Conservation (phyloP, 2,888 invertebrate species). For the Drosophila quinaria region DNA sequence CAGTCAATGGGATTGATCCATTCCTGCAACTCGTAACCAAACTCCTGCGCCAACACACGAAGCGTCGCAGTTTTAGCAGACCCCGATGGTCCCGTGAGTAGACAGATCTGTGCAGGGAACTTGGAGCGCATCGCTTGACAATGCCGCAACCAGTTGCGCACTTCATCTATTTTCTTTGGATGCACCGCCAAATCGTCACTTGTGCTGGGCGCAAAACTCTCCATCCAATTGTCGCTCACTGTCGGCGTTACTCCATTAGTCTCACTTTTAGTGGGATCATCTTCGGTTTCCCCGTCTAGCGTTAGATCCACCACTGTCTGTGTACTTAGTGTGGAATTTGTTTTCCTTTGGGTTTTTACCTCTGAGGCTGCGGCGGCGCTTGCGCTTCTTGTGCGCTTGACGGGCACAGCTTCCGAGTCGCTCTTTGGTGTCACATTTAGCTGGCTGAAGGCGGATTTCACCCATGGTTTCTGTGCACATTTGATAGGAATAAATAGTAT, state of each 20-base stretch:
- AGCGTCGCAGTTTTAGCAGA: constrained; percentile 93
- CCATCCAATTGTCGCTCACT: constrained; percentile 87
- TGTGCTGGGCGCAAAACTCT: constrained; percentile 87
- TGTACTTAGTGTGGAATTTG: constrained; percentile 8
- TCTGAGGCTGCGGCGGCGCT: constrained; percentile 15
- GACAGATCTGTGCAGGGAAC: constrained; percentile 87
- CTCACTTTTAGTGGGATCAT: neutral
- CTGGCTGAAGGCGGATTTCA: constrained; percentile 75
- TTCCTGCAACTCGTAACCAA: constrained; percentile 87
- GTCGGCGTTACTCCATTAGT: neutral
- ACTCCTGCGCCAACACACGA: constrained; percentile 88
- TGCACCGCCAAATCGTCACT: constrained; percentile 90
- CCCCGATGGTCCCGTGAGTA: constrained; percentile 94
- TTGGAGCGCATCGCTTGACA: constrained; percentile 67
- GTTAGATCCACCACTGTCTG: constrained; percentile 43
- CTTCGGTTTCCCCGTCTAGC: constrained; percentile 1
- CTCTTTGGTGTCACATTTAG: constrained; percentile 37
- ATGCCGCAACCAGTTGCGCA: constrained; percentile 89
- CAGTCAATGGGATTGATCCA: constrained; percentile 94
- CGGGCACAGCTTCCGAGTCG: constrained; percentile 14
- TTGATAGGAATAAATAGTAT: neutral
- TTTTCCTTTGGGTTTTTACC: neutral
- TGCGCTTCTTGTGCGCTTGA: constrained; percentile 45
- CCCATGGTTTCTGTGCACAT: constrained; percentile 72
- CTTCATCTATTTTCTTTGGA: constrained; percentile 90